Evolutionary conservation across 2,113 vertebrate genomes (phyloP), one percentile per base, ranked within the genome.

Genomic region (Genyomyrus donnyi): DNA sequence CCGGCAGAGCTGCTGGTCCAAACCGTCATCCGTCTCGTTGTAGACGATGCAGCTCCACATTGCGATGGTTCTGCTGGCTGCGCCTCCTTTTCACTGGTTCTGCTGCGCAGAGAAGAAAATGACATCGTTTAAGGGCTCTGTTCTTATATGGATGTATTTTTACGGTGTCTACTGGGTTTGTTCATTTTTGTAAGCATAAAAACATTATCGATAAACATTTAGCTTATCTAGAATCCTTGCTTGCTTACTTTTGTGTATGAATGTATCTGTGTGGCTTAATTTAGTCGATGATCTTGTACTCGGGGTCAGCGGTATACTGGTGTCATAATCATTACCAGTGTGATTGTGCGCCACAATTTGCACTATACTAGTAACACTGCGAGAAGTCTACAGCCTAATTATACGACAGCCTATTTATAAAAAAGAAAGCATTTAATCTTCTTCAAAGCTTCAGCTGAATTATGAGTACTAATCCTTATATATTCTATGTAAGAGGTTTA

Each of bases 11-110:
- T 93, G 95, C 90, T 95, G 95, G 92, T 97, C 97, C 92, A 96
- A 93, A 0, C 90, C 94, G 94, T 93, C 91, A 85, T 94, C 94
- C 0, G 97, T 98, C 91, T 96, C 94, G 91, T 99, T 98, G 94
- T 97, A 93, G 90, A 93, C 94, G 94, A 97, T 94, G 92, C 98
- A 99, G 96, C 96, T 97, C 98, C 98, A 99, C 98, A 99, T 99
- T 93, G 95, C 95, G 96, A 93, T 93, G 93, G 88, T 94, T 93
- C 91, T 92, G 91, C 91, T 86, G 91, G 1, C 92, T 62, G 93
- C 91, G 88, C 87, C 2, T 89, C 91, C 88, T 93, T 93, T 91
- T 94, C 93, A 96, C 94, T 94, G 95, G 95, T 93, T 95, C 92
- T 88, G 92, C 97, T 98, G 96, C 53, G 88, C 88, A 85, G 90